Percentiles rank a stretch among this genome's conserved stretches.
phyloP scores from a whole-genome alignment of 2,888 invertebrate genomes.

The Branchipolynoe longqiensis region DNA sequence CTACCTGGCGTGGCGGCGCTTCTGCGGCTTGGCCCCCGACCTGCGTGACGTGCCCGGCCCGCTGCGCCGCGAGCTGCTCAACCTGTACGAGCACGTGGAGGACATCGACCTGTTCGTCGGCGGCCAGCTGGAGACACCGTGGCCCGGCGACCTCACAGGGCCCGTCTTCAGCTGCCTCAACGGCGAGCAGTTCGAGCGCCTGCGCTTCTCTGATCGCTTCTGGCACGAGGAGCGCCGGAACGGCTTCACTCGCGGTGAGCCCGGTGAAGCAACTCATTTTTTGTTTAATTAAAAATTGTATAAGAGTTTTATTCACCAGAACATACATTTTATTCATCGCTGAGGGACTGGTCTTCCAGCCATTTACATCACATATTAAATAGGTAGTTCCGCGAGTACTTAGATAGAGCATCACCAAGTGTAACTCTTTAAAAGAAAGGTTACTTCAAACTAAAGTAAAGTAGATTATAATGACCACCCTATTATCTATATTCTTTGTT shows the following conservation, averaged over 20 bases:
- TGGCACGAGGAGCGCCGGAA: conserved; percentile 89
- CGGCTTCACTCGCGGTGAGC: conserved; percentile 63
- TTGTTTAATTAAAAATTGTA: background rate
- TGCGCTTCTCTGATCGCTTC: conserved; percentile 91
- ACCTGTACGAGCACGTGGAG: conserved; percentile 85
- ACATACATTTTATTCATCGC: background rate
- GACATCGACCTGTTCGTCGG: conserved; percentile 95
- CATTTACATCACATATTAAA: too few species aligned
- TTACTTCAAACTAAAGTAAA: too few species aligned
- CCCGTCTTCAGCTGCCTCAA: conserved; percentile 92
- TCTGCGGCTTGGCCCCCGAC: conserved; percentile 75
- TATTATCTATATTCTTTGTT: too few species aligned
- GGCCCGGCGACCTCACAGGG: conserved; percentile 89
- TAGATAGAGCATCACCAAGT: too few species aligned
- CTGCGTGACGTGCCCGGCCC: conserved; percentile 62
- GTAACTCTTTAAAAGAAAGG: too few species aligned
- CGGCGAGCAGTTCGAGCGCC: conserved; percentile 90
- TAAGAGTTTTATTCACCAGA: background rate
- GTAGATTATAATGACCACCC: too few species aligned
- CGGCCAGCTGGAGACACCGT: conserved; percentile 90
- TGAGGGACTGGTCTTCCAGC: background rate
- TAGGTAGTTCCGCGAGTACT: too few species aligned
- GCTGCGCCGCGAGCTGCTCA: background rate
- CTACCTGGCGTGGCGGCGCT: conserved; percentile 87
- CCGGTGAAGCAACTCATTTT: background rate